Percentiles rank a stretch among this genome's conserved stretches.
Conservation (phyloP, 2,888 invertebrate species). For the Pecten maximus region DNA sequence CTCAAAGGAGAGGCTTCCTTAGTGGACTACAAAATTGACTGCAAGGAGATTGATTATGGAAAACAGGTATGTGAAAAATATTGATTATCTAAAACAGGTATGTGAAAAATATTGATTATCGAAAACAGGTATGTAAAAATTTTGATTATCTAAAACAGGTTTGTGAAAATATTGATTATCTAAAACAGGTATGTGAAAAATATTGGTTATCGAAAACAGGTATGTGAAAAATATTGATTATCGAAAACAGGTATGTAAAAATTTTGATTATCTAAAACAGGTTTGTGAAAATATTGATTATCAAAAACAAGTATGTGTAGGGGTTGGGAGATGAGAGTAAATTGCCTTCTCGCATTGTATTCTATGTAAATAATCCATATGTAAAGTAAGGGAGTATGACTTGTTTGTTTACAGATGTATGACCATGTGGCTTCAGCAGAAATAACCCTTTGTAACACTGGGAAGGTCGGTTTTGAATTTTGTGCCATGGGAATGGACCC, state of each 20-base stretch:
- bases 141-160: too few relatives aligned
- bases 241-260: too few relatives aligned
- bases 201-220: conserved; percentile 82
- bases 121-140: too few relatives aligned
- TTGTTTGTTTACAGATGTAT: conserved; percentile 76
- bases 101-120: too few relatives aligned
- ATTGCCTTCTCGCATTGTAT: too few relatives aligned
- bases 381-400: too few relatives aligned
- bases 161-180: conserved; percentile 82
- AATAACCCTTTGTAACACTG: conserved; percentile 80
- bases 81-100: conserved; percentile 82
- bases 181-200: conserved; percentile 75
- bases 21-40: conserved; percentile 80
- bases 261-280: too few relatives aligned
- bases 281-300: too few relatives aligned
- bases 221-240: too few relatives aligned
- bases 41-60: conserved; percentile 80
- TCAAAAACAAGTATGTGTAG: conserved; percentile 79
- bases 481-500: conserved; percentile 79
- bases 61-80: conserved; percentile 75
- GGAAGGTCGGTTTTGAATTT: conserved; percentile 82
- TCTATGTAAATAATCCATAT: too few relatives aligned
- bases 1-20: conserved; percentile 81
- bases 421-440: conserved; percentile 78
- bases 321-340: too few relatives aligned